Evolutionary conservation across 2,888 invertebrate species (phyloP).

Genomic region (Parasteatoda lunata): DNA sequence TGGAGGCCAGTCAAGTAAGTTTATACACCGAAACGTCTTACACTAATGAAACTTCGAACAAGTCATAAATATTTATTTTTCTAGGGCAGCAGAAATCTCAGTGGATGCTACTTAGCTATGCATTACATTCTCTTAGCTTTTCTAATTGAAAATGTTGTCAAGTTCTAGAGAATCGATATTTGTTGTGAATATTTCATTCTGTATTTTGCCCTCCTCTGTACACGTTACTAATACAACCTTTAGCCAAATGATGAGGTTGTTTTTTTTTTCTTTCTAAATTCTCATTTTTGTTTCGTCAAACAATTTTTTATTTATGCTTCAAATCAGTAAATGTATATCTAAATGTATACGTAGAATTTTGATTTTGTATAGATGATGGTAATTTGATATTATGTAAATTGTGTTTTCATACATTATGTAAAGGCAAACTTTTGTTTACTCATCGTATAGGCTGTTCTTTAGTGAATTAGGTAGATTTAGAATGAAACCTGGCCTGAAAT

Average conservation of each 20-base stretch:
- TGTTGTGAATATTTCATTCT: constrained; percentile 52
- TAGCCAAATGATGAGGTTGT: background rate
- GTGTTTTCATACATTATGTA: too few species aligned
- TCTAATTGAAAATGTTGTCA: constrained; percentile 65
- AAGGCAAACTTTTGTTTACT: too few species aligned
- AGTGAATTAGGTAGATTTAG: too few species aligned
- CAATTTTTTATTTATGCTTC: too few species aligned
- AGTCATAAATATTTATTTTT: constrained; percentile 65
- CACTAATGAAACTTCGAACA: constrained; percentile 55
- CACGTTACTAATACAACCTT: background rate
- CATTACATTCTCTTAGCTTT: constrained; percentile 58
- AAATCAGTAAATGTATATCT: too few species aligned
- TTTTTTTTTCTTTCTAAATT: background rate
- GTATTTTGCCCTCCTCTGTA: background rate
- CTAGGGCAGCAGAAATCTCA: constrained; percentile 52
- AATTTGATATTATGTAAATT: too few species aligned
- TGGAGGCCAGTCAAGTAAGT: constrained; percentile 8
- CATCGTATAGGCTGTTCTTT: too few species aligned
- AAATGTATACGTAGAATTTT: too few species aligned
- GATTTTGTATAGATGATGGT: too few species aligned
- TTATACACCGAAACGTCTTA: constrained; percentile 35
- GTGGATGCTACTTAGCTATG: constrained; percentile 60
- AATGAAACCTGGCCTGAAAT: too few species aligned
- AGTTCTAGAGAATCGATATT: constrained; percentile 27
- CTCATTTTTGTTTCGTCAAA: background rate